A percentile compares a stretch with the other conserved stretches of the same genome.
These are phyloP conservation scores for Trichogramma pretiosum DNA, from an alignment of 1,140 invertebrate genomes.

Conservation along the genomic window DNA sequence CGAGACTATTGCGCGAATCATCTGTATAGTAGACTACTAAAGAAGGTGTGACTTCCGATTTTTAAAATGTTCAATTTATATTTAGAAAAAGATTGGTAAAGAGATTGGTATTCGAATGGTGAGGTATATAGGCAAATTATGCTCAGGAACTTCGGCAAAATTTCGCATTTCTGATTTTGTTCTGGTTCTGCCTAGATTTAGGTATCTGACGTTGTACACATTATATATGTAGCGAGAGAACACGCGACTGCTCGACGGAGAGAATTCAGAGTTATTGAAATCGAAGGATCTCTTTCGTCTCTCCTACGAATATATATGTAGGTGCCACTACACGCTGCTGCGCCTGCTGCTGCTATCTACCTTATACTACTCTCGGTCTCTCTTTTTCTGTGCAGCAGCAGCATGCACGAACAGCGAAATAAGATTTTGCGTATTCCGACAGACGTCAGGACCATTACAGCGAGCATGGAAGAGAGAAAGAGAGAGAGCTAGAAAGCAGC, in stretches of 20 bases:
- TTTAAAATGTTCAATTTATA: no score
- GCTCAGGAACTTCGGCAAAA: no score
- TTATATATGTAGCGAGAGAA: no score
- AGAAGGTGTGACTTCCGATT: no score
- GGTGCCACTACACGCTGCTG: neutral
- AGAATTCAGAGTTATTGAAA: conserved; percentile 27
- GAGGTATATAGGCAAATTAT: no score
- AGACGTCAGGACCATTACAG: conserved; percentile 42
- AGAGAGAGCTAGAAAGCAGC: conserved; percentile 23
- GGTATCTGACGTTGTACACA: no score
- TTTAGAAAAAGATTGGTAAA: no score
- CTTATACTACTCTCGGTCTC: neutral
- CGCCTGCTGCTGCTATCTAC: neutral
- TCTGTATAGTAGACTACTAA: no score
- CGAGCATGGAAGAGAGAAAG: conserved; percentile 32
- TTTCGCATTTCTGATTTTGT: conserved; percentile 13
- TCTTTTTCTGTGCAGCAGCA: neutral
- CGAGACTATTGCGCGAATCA: no score
- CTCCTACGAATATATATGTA: no score
- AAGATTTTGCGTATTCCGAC: conserved; percentile 43
- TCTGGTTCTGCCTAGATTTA: no score
- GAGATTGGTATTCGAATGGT: no score
- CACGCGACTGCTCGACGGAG: conserved; percentile 1
- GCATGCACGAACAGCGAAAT: conserved; percentile 26
- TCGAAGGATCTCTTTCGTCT: conserved; percentile 25